Evolutionary conservation across 1,140 invertebrate genomes (phyloP), one percentile per base, ranked within the genome.

Genomic region (Drosophila takahashii): DNA sequence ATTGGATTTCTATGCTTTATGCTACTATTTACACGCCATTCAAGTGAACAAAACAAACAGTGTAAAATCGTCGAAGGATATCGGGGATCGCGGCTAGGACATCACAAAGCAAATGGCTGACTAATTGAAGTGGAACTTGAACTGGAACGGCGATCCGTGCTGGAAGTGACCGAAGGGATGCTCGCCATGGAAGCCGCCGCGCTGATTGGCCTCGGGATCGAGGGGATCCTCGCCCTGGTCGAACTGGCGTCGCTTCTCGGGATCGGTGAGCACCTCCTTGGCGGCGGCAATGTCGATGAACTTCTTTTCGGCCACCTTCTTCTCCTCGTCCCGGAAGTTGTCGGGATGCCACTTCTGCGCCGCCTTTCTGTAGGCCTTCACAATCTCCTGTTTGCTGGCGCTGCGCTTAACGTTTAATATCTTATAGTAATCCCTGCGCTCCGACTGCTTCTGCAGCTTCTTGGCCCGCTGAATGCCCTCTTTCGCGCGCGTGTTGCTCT

Each of bases 331-430:
- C 75, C 96, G 95, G 92, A 96, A 99, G 93, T 98, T 98, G 93
- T 99, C 99, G 0, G 99, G 99, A 94, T 99, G 99, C 98, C 98
- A 99, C 92, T 99, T 97, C 92, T 98, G 97, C 13, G 99, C 99
- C 54, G 98, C 95, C 94, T 99, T 99, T 73, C 98, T 95, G 93
- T 99, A 99, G 6, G 98, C 98, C 94, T 99, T 99, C 1, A 95
- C 94, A 15, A 99, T 98, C 92, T 99, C 97, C 84, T 96, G 95
- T 93, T 99, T 99, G 16, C 93, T 95, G 1, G 98, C 98, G 61
- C 94, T 96, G 92, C 94, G 92, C 71, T 94, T 94, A 34, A 94
- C 94, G 15, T 95, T 95, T 42, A 99, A 93, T 80, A 99, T 99
- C 94, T 99, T 99, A 92, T 99, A 99, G 93, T 99, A 99, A 93